These are phyloP conservation scores for Chiroxiphia lanceolata DNA, from an alignment of 2,797 vertebrate species.

Conservation along the genomic window DNA sequence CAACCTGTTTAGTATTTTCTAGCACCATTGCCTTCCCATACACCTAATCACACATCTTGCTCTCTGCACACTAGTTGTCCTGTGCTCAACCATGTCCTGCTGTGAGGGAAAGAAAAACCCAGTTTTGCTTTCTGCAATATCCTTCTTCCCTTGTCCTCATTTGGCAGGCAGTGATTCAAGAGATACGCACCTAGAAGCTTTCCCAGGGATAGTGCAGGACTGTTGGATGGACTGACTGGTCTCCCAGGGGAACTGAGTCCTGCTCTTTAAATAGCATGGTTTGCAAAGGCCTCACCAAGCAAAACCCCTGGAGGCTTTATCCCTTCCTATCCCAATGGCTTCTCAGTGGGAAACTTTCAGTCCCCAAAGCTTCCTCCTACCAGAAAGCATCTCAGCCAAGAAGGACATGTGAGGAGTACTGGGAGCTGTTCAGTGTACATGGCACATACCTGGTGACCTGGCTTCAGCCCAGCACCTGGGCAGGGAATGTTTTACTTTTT, in stretches of 20 bases:
- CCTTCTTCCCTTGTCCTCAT: background rate
- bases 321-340: background rate
- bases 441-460: background rate
- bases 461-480: background rate
- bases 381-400: background rate
- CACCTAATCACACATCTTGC: background rate
- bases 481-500: background rate
- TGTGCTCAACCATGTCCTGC: background rate
- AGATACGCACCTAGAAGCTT: rapidly evolving
- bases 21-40: background rate
- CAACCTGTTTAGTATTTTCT: background rate
- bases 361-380: background rate
- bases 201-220: background rate
- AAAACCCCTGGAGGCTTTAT: background rate
- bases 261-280: rapidly evolving
- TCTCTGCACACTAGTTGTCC: background rate
- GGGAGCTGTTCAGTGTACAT: background rate
- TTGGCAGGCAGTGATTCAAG: background rate
- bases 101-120: background rate
- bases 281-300: background rate
- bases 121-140: background rate
- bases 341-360: background rate
- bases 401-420: rapidly evolving
- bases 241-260: background rate
- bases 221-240: rapidly evolving